A percentile compares a stretch with the other conserved stretches of the same genome.
phyloP scores from a whole-genome alignment of 2,113 vertebrate species.

The Amblyornis subalaris region DNA sequence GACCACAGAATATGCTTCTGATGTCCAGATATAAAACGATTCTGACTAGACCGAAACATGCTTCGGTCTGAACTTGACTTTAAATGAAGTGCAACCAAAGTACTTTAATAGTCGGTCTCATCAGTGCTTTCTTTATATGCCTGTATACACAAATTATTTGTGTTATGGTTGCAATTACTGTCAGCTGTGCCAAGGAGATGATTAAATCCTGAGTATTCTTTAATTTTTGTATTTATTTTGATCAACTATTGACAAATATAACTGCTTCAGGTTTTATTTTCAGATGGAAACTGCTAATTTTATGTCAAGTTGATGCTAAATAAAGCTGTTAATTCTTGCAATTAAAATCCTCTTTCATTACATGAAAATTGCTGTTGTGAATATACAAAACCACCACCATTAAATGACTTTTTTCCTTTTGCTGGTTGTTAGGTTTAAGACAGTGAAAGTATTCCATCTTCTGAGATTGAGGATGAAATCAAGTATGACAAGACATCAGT shows the following conservation, averaged over 20 bases:
- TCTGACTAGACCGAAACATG: not conserved
- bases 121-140: constrained; percentile 1
- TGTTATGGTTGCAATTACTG: not conserved
- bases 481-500: not conserved
- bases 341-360: not conserved
- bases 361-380: not conserved
- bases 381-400: not conserved
- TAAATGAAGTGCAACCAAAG: constrained; percentile 35
- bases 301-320: not conserved
- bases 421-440: not conserved
- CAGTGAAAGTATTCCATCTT: not conserved
- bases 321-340: constrained; percentile 1
- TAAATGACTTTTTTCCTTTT: not conserved
- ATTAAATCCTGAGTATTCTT: not conserved
- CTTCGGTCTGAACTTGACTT: not conserved
- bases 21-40: constrained; percentile 39
- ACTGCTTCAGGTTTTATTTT: not conserved
- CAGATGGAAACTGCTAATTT: not conserved
- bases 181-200: not conserved
- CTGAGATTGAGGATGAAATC: not conserved
- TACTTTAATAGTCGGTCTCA: not conserved
- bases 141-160: constrained; percentile 20
- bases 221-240: constrained; percentile 32
- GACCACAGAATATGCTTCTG: constrained; percentile 49
- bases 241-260: not conserved